Conservation (phyloP, 2,797 vertebrate genomes). For the Sebastes melanostomus region DNA sequence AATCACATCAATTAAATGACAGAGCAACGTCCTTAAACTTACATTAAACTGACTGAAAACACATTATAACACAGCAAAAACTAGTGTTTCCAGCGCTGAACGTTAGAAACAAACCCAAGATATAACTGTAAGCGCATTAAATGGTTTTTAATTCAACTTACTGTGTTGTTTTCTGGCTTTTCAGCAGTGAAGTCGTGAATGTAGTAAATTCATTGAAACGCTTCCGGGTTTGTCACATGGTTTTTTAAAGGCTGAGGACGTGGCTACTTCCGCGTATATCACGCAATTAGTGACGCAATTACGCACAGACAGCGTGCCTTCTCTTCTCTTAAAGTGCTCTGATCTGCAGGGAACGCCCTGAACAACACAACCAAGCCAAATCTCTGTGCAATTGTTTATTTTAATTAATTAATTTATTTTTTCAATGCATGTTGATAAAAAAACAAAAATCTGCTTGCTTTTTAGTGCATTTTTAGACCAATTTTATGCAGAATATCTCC, state of each 20-base stretch:
- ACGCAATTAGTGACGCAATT: slow-evolving; percentile 11
- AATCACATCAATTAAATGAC: neutral
- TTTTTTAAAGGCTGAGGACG: slow-evolving; percentile 36
- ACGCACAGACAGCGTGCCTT: neutral
- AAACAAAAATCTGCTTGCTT: no score
- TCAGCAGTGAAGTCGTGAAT: neutral
- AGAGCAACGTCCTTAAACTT: neutral
- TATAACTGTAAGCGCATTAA: fast-evolving
- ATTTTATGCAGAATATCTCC: no score
- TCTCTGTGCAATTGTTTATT: neutral
- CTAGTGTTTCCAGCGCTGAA: fast-evolving
- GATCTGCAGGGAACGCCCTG: neutral
- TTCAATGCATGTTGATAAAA: no score
- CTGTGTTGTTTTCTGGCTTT: slow-evolving; percentile 4
- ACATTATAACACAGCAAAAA: neutral
- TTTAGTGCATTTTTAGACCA: no score
- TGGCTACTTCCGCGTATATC: slow-evolving; percentile 52
- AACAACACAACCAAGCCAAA: neutral
- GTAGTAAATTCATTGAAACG: neutral
- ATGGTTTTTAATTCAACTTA: slow-evolving; percentile 41
- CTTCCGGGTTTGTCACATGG: slow-evolving; percentile 26
- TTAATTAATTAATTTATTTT: no score
- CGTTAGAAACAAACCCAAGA: neutral
- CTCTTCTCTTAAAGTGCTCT: neutral
- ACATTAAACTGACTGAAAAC: neutral